A percentile compares a stretch with the other conserved stretches of the same genome.
Evolutionary conservation across 2,888 invertebrate species (phyloP).

Genomic region (Brassicogethes aeneus): DNA sequence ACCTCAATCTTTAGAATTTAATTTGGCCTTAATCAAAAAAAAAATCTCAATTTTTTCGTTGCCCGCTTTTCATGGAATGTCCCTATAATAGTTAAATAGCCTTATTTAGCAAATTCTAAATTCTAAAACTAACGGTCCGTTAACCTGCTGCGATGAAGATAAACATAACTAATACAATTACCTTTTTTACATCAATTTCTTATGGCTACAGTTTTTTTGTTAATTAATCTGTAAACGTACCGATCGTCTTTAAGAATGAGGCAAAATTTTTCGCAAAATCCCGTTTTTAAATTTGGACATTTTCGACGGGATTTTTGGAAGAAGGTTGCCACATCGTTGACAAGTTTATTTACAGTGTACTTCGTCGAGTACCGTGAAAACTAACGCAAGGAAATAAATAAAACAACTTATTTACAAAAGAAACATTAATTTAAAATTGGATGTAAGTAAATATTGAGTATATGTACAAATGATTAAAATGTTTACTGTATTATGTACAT

Average conservation of each 20-base stretch:
- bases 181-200: neutral
- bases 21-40: too few species aligned
- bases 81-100: too few species aligned
- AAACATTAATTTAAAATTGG: constrained; percentile 5
- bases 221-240: too few species aligned
- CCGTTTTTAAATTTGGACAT: too few species aligned
- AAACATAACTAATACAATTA: constrained; percentile 4
- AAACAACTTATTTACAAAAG: constrained; percentile 22
- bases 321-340: too few species aligned
- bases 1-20: too few species aligned
- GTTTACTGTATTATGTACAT: constrained; percentile 23
- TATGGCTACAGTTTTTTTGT: neutral
- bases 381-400: constrained; percentile 18
- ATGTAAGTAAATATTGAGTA: constrained; percentile 10
- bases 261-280: too few species aligned
- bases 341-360: neutral
- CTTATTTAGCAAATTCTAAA: constrained; percentile 3
- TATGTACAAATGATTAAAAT: constrained; percentile 21
- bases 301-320: too few species aligned
- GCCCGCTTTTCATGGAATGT: too few species aligned
- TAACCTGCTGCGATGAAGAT: constrained; percentile 21
- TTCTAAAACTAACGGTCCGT: constrained; percentile 20
- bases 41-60: too few species aligned
- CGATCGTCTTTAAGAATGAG: too few species aligned
- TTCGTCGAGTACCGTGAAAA: constrained; percentile 3